Evolutionary conservation across 2,888 invertebrate genomes (phyloP), one percentile per base, ranked within the genome.

Genomic region (Spialia ferax): DNA sequence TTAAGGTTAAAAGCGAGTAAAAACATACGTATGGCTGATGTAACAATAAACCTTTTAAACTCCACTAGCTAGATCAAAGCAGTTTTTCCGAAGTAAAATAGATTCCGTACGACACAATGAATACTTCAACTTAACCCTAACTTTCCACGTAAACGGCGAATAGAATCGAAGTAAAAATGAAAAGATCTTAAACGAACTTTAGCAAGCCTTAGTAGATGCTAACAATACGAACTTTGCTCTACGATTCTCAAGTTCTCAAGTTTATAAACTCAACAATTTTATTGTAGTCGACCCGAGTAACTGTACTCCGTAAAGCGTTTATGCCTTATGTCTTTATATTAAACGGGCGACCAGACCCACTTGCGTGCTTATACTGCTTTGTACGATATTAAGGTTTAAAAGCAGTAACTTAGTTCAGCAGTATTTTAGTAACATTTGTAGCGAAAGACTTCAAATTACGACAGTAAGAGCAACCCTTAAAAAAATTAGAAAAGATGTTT

Each of bases 331-430:
- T 38, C 13, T 13, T 38, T 3, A 38, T 38, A 38, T 38, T n/a
- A 38, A 38, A 38, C 38, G 13, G 38, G 38, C n/a, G 38, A 38
- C 38, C 38, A 38, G 38, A 3, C n/a, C 38, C 38, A n/a, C n/a
- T n/a, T 38, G 38, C 38, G 38, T 38, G 38, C n/a, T 38, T 38
- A 38, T 38, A n/a, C 38, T n/a, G 8, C n/a, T 38, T 38, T 38
- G n/a, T 38, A 38, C n/a, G n/a, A n/a, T n/a, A 38, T 38, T n/a
- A 38, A 38, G n/a, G n/a, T 38, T 38, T 38, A n/a, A 38, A 38
- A 38, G 38, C n/a, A 38, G n/a, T 35, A 11, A 38, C n/a, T 38
- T 38, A n/a, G 38, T 38, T 35, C 13, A 35, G 11, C 35, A 35
- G 35, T 35, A 35, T 35, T 35, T 35, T 35, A 4, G 35, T 35